These are phyloP conservation scores for Erythrolamprus reginae DNA, from an alignment of 2,113 vertebrate species.

Conservation along the genomic window DNA sequence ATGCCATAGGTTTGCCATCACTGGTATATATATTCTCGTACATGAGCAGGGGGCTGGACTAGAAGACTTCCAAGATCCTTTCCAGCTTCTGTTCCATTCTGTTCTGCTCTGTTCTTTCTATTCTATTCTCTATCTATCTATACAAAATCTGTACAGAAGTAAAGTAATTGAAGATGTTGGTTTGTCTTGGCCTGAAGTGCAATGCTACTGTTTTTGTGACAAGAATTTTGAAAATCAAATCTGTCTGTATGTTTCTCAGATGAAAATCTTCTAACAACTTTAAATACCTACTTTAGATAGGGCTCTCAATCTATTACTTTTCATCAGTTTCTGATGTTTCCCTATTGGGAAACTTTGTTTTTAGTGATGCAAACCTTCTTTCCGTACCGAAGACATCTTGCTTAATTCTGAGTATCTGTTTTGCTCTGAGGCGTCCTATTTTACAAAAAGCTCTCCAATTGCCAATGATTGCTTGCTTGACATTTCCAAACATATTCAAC, in stretches of 20 bases:
- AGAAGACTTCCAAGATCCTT: too few species aligned
- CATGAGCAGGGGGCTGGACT: too few species aligned
- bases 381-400: neutral
- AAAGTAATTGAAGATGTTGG: neutral
- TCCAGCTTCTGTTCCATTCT: too few species aligned
- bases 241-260: neutral
- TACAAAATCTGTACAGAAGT: neutral
- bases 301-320: neutral
- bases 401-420: neutral
- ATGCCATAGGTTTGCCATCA: too few species aligned
- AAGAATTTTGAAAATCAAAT: neutral
- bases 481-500: neutral
- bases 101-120: too few species aligned
- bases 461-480: neutral
- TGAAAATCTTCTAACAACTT: neutral
- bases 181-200: neutral
- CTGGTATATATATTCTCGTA: too few species aligned
- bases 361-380: neutral
- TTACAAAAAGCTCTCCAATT: neutral
- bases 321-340: neutral
- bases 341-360: neutral
- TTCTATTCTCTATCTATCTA: too few species aligned
- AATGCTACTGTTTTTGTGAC: neutral
- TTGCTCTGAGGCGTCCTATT: neutral
- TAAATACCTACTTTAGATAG: neutral